Evolutionary conservation across 2,113 vertebrate species (phyloP).

Genomic region (Athene noctua): DNA sequence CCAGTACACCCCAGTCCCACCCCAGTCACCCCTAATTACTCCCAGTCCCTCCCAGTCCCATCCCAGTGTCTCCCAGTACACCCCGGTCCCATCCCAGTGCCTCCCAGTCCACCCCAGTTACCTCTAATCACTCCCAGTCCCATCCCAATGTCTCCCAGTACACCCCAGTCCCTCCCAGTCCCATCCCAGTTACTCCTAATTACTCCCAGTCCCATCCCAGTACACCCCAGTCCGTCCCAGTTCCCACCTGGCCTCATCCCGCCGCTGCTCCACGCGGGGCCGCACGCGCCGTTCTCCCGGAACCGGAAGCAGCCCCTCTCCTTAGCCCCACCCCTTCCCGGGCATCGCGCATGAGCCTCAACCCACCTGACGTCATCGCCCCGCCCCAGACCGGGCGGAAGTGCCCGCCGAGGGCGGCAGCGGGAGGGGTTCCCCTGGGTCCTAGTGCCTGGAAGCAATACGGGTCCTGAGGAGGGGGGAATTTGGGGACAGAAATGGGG

Average conservation of each 20-base stretch:
- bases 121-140: background rate
- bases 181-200: no score
- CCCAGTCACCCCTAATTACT: no score
- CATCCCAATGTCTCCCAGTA: background rate
- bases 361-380: background rate
- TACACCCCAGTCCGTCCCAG: no score
- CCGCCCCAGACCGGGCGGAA: background rate
- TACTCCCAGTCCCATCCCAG: background rate
- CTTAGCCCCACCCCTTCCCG: background rate
- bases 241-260: background rate
- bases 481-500: background rate
- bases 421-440: background rate
- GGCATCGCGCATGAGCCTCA: background rate
- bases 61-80: no score
- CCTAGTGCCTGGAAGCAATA: background rate
- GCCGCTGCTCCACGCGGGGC: constrained; percentile 58
- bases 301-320: background rate
- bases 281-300: background rate
- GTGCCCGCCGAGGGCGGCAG: no score
- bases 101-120: background rate
- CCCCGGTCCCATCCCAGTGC: background rate
- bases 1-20: no score
- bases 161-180: background rate
- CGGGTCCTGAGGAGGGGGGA: no score
- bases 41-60: no score